A percentile compares a stretch with the other conserved stretches of the same genome.
Conservation (phyloP, 2,797 vertebrate species). For the Smutsia gigantea region DNA sequence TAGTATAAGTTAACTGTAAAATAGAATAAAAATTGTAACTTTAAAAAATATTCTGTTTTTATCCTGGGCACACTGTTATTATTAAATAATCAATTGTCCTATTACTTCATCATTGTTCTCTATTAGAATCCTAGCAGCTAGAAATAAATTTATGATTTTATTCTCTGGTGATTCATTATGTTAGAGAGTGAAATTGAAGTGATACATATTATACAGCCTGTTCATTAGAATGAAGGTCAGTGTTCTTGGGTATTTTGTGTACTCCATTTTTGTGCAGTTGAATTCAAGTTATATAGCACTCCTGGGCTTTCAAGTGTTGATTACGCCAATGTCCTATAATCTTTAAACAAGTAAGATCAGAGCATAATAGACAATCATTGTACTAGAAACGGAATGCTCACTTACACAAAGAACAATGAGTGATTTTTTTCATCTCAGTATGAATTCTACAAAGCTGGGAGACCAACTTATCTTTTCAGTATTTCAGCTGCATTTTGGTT, state of each 20-base stretch:
- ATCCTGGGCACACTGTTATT: background rate
- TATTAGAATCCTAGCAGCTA: background rate
- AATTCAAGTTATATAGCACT: background rate
- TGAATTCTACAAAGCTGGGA: background rate
- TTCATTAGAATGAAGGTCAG: background rate
- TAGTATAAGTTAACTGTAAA: background rate
- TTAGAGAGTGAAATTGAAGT: slow-evolving; percentile 13
- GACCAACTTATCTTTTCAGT: background rate
- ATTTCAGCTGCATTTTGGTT: background rate
- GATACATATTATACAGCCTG: background rate
- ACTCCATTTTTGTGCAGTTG: background rate
- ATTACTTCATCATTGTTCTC: background rate
- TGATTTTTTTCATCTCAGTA: background rate
- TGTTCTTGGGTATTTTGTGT: background rate
- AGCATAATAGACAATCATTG: background rate
- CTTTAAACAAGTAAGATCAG: background rate
- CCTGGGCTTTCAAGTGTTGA: background rate
- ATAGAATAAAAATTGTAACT: slow-evolving; percentile 23
- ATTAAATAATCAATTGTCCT: background rate
- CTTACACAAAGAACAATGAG: background rate
- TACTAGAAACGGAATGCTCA: background rate
- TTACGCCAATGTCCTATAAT: background rate
- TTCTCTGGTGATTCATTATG: background rate
- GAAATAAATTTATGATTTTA: slow-evolving; percentile 4
- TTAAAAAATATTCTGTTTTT: slow-evolving; percentile 25